Evolutionary conservation across 2,888 invertebrate species (phyloP), one percentile per base, ranked within the genome.

Genomic region (Prosopocoilus inquinatus): DNA sequence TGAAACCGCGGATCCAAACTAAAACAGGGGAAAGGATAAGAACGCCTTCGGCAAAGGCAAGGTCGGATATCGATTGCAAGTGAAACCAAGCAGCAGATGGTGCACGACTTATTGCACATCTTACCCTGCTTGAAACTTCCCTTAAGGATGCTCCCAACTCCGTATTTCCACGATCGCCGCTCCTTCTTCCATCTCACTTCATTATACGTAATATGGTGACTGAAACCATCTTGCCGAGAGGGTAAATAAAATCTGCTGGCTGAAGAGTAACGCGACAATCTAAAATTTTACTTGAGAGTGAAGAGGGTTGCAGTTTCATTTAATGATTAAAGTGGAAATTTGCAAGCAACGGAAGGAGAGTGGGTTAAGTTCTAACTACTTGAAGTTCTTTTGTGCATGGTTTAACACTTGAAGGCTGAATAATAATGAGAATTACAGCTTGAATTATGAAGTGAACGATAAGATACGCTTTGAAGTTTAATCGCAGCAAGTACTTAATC

Each of bases 61-160:
- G 54, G 58, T 57, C 59, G 56, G 52, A 52, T 64, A 64, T 64
- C 62, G 64, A 64, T 63, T 63, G 64, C 60, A 63, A 63, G 61
- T 59, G 61, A 64, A 63, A 62, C 61, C 61, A 50, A 58, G 60
- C 61, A 61, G 63, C 63, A 64, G 64, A 62, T 63, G 64, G 60
- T 60, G 55, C 61, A 55, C 58, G 57, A 61, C 57, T 62, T 62
- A 62, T 60, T 54, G 55, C 58, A 57, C 58, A 53, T 61, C 59
- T 43, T 54, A 39, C 47, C 35, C 33, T 33, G 34, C 12, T 36
- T 36, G 20, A 50, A 50, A 53, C 57, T 58, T 59, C 52, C 58
- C 59, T 54, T 39, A 50, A 57, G 50, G 50, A 56, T 53, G 51
- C 50, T 57, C 59, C 61, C 61, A 57, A 49, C 55, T 50, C 46